Evolutionary conservation across 2,797 vertebrate genomes (phyloP), one percentile per base, ranked within the genome.

Genomic region (Glossophaga mutica): DNA sequence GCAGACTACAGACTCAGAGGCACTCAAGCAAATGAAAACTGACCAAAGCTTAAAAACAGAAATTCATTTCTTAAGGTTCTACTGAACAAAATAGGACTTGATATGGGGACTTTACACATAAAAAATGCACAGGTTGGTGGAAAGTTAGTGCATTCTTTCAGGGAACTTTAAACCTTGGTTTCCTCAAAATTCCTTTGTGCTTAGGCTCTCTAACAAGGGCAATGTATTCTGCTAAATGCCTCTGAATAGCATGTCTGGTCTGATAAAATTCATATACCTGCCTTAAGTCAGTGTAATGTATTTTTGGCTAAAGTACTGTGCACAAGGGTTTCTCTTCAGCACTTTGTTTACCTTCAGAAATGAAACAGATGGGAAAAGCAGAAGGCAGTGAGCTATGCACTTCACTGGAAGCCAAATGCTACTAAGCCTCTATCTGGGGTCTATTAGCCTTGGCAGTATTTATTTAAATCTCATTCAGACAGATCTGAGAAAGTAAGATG

Each of bases 361-460:
- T 3, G n/a, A 55, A 92, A 71, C 90, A 91, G 94, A 87, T 79
- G 77, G 81, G 44, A 92, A 96, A 90, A 92, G 76, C 89, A 97
- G 94, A 94, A 81, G 90, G 90, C 84, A 34, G 24, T 18, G 91
- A 68, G 71, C 89, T 94, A 34, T 32, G 76, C 37, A 85, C n/a
- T 57, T 94, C 81, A 62, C 74, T 0, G 2, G 12, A 88, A 86
- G 67, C 93, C 95, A 94, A 89, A 78, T 42, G 78, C 87, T 86
- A 55, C 90, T 68, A 44, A 83, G 87, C 46, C 71, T 93, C 78
- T 90, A 90, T n/a, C 83, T 85, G 59, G 19, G 65, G 62, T 76
- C 87, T 76, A 29, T 67, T 59, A 70, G 21, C 73, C 73, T 55
- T 71, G 39, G 92, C 77, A 67, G 44, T 84, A 26, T 85, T 88